A percentile compares a stretch with the other conserved stretches of the same genome.
Conservation (phyloP, 2,113 vertebrate genomes). For the Rhizomys pruinosus region DNA sequence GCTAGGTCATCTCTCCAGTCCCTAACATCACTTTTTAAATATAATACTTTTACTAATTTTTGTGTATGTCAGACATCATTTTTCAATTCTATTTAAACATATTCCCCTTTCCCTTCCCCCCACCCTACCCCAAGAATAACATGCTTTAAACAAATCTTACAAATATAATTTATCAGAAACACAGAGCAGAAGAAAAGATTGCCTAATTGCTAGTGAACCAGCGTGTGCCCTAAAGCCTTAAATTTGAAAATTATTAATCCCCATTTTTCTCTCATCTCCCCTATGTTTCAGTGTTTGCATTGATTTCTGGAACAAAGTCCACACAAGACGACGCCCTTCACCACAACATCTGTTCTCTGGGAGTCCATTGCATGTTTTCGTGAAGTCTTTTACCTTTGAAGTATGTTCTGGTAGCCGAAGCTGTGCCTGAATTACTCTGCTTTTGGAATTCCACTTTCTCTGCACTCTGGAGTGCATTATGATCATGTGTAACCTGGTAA, state of each 20-base stretch:
- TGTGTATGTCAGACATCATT: too few species aligned
- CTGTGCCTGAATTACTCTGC: constrained; percentile 77
- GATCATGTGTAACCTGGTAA: constrained; percentile 76
- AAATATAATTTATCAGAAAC: constrained; percentile 60
- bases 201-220: constrained; percentile 65
- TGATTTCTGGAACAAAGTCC: constrained; percentile 84
- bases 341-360: constrained; percentile 78
- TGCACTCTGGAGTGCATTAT: constrained; percentile 76
- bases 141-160: constrained; percentile 62
- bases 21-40: too few species aligned
- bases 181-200: constrained; percentile 62
- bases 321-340: constrained; percentile 71
- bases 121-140: constrained; percentile 33
- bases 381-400: constrained; percentile 76
- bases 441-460: constrained; percentile 81
- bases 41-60: too few species aligned
- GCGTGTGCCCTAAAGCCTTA: constrained; percentile 45
- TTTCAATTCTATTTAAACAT: too few species aligned
- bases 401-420: constrained; percentile 81
- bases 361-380: constrained; percentile 69
- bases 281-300: constrained; percentile 70
- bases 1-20: too few species aligned
- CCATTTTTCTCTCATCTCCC: constrained; percentile 82
- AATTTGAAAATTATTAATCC: constrained; percentile 81
- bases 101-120: too few species aligned